phyloP scores from a whole-genome alignment of 92 coral and sea anemone genomes.

The Actinostola sp. region DNA sequence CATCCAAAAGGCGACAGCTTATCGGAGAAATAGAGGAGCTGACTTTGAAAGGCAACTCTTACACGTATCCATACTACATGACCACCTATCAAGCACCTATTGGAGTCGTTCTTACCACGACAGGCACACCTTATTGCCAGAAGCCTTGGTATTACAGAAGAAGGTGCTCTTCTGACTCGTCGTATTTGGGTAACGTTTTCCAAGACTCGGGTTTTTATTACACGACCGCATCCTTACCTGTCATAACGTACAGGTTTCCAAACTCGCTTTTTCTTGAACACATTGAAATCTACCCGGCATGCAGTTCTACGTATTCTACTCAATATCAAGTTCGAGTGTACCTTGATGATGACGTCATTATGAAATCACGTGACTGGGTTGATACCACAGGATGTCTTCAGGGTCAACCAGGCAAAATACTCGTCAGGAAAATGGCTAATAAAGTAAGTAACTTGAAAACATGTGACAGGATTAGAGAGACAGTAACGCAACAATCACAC shows the following conservation, averaged over 20 bases:
- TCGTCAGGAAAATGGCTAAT: slow-evolving; percentile 36
- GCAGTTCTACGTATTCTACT: slow-evolving; percentile 39
- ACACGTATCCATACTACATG: slow-evolving; percentile 40
- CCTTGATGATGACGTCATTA: slow-evolving; percentile 17
- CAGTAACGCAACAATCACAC: no score
- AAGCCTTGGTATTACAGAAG: not conserved
- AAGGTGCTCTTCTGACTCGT: slow-evolving; percentile 20
- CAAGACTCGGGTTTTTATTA: slow-evolving; percentile 35
- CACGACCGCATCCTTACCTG: slow-evolving; percentile 37
- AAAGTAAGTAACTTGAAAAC: slow-evolving; percentile 45
- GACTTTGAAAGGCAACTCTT: slow-evolving; percentile 26
- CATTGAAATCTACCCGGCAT: slow-evolving; percentile 51
- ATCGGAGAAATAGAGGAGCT: slow-evolving; percentile 52
- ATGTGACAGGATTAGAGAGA: no score
- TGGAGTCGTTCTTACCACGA: slow-evolving; percentile 52
- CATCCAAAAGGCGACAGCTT: slow-evolving; percentile 21
- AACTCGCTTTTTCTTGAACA: slow-evolving; percentile 45
- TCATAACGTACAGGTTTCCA: slow-evolving; percentile 55
- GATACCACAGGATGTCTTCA: slow-evolving; percentile 53
- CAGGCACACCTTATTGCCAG: slow-evolving; percentile 53
- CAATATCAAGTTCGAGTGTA: slow-evolving; percentile 45
- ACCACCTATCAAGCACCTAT: slow-evolving; percentile 48
- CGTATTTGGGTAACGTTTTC: slow-evolving; percentile 48
- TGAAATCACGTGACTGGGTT: slow-evolving; percentile 46
- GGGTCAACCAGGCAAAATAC: slow-evolving; percentile 49